These are phyloP conservation scores for Agelas oroides DNA, from an alignment of 37 sponge, comb jelly and placozoan species.

Conservation along the genomic window DNA sequence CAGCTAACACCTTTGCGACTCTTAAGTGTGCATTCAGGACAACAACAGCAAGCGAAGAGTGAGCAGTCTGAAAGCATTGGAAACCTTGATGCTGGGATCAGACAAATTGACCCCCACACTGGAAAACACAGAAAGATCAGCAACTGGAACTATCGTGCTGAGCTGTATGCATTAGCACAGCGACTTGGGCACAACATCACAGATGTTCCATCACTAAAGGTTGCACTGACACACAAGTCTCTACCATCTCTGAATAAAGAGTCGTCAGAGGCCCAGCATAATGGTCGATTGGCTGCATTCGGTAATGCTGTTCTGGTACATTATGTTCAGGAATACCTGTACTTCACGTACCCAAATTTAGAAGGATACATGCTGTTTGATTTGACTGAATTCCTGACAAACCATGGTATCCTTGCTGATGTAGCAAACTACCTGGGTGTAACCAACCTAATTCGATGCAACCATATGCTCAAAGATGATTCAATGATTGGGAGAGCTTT, in stretches of 20 bases:
- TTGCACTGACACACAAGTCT: slow-evolving; percentile 47
- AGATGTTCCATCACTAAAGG: slow-evolving; percentile 53
- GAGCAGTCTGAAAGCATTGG: too few species aligned
- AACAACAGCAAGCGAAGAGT: too few species aligned
- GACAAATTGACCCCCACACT: slow-evolving; percentile 50
- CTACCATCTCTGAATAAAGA: too few species aligned
- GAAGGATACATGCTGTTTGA: slow-evolving; percentile 40
- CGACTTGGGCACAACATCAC: slow-evolving; percentile 55
- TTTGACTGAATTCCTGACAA: slow-evolving; percentile 40
- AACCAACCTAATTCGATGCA: slow-evolving; percentile 68
- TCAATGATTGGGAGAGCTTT: slow-evolving; percentile 44
- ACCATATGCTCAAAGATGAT: slow-evolving; percentile 11
- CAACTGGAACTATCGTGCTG: slow-evolving; percentile 72
- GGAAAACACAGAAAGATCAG: slow-evolving; percentile 23
- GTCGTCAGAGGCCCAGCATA: neutral
- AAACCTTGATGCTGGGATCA: too few species aligned
- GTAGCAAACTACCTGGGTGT: slow-evolving; percentile 78
- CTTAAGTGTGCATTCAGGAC: too few species aligned
- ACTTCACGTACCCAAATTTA: slow-evolving; percentile 74
- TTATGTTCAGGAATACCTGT: slow-evolving; percentile 77
- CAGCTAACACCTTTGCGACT: too few species aligned
- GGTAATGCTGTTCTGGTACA: slow-evolving; percentile 56
- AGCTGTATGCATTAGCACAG: slow-evolving; percentile 71
- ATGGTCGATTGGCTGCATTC: slow-evolving; percentile 67
- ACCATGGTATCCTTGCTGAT: slow-evolving; percentile 20